Conservation (phyloP, 2,888 invertebrate species). For the Caradrina clavipalpis region DNA sequence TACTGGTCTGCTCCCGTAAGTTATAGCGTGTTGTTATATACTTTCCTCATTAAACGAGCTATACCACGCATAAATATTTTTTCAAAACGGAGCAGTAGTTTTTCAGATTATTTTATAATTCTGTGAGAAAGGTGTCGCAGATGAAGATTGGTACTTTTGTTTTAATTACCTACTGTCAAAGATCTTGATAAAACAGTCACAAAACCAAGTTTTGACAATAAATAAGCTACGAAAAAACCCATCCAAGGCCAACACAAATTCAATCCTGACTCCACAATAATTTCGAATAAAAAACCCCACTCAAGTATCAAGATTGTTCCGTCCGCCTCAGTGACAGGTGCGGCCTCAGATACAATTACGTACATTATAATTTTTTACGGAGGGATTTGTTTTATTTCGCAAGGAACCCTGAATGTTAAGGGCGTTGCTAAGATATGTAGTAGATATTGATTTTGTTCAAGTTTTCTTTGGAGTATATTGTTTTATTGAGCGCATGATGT, state of each 20-base stretch:
- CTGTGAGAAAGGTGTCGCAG: neutral
- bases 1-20: too few species aligned
- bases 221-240: neutral
- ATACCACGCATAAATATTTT: too few species aligned
- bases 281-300: neutral
- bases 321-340: conserved; percentile 50
- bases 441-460: conserved; percentile 42
- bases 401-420: conserved; percentile 51
- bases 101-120: neutral
- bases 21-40: too few species aligned
- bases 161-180: neutral
- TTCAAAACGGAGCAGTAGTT: too few species aligned
- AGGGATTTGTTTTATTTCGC: conserved; percentile 70
- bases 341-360: conserved; percentile 77
- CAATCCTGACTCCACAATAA: neutral
- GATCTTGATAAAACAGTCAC: neutral
- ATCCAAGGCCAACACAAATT: neutral
- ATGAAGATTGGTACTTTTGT: neutral
- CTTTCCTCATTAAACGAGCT: too few species aligned
- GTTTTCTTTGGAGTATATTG: conserved; percentile 1
- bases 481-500: neutral
- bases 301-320: conserved; percentile 55
- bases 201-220: neutral
- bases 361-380: conserved; percentile 79
- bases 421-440: conserved; percentile 45